Evolutionary conservation across 2,888 invertebrate genomes (phyloP).

Genomic region (Eretmocerus hayati): DNA sequence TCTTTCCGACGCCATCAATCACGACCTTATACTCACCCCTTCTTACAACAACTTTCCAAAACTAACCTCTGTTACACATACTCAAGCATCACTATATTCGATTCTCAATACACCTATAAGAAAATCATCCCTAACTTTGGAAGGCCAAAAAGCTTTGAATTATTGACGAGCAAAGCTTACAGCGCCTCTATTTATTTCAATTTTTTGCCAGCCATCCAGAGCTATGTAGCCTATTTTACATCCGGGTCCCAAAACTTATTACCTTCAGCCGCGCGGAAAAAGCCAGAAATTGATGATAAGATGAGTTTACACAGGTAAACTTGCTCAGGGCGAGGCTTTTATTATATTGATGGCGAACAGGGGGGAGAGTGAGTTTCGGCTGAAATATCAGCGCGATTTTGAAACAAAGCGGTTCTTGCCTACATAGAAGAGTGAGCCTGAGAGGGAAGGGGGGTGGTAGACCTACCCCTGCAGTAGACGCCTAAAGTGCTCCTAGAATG

Average conservation of each 20-base stretch:
- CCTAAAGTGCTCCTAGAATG: constrained; percentile 39
- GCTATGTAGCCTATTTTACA: no score
- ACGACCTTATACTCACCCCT: no score
- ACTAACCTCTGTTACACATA: not conserved
- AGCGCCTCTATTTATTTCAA: constrained; percentile 31
- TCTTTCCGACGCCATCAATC: no score
- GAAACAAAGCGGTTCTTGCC: constrained; percentile 37
- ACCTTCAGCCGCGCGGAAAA: not conserved
- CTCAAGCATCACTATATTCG: not conserved
- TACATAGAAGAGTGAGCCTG: no score
- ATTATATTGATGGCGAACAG: constrained; percentile 32
- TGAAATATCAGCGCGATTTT: constrained; percentile 40
- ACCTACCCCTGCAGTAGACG: constrained; percentile 23
- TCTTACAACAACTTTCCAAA: not conserved
- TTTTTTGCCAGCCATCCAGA: no score
- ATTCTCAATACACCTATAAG: not conserved
- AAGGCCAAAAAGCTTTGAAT: not conserved
- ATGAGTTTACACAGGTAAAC: not conserved
- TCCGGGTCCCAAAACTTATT: constrained; percentile 9
- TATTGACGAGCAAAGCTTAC: constrained; percentile 4
- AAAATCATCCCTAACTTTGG: not conserved
- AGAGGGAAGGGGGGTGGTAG: no score
- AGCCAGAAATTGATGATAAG: constrained; percentile 1
- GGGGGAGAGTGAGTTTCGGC: constrained; percentile 27
- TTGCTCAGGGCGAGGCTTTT: constrained; percentile 13